Evolutionary conservation across 2,888 invertebrate species (phyloP).

Genomic region (Athetis lepigone): DNA sequence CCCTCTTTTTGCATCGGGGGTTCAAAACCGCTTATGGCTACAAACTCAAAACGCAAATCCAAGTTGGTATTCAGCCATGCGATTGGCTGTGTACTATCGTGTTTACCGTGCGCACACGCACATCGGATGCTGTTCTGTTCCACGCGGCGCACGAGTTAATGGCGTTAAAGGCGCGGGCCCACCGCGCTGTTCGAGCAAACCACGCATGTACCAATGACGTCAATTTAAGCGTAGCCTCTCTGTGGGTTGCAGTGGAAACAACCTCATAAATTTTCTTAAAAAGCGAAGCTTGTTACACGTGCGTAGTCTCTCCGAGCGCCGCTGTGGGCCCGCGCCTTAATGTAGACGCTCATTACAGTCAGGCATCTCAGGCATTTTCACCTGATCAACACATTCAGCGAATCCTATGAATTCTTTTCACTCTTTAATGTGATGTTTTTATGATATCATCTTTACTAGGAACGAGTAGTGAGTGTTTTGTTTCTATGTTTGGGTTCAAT

Average conservation of each 20-base stretch:
- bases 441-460: constrained; percentile 10
- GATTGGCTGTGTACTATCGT: constrained; percentile 6
- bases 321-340: no score
- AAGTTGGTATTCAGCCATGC: neutral
- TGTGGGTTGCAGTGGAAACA: no score
- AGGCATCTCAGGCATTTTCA: constrained; percentile 65
- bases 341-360: constrained; percentile 54
- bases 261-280: no score
- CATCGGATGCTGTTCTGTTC: constrained; percentile 45
- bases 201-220: no score
- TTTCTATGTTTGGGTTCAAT: neutral
- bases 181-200: no score
- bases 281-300: no score
- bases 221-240: no score
- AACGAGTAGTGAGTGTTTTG: neutral
- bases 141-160: constrained; percentile 50
- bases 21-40: no score
- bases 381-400: constrained; percentile 55
- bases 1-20: no score
- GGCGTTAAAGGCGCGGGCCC: no score
- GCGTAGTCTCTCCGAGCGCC: no score
- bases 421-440: constrained; percentile 34
- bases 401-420: constrained; percentile 53
- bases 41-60: no score
- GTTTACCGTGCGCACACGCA: constrained; percentile 28